Percentiles rank a stretch among this genome's conserved stretches.
These are phyloP conservation scores for Leucoma salicis DNA, from an alignment of 2,888 invertebrate genomes.

Conservation along the genomic window DNA sequence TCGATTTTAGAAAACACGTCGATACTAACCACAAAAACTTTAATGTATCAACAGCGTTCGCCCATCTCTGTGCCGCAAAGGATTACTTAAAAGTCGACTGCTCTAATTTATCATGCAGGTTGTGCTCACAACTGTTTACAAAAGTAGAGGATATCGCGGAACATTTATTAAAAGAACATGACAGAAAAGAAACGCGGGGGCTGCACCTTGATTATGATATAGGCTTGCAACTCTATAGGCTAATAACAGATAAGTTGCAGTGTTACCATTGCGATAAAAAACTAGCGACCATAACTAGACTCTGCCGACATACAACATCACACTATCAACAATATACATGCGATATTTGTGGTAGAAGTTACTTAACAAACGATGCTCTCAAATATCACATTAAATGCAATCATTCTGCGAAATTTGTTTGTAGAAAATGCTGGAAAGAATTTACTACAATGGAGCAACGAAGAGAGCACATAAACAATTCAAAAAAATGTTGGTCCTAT, in stretches of 20 bases:
- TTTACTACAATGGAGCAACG: conserved; percentile 52
- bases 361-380: conserved; percentile 56
- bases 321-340: conserved; percentile 66
- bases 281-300: conserved; percentile 52
- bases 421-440: conserved; percentile 64
- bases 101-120: conserved; percentile 53
- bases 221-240: conserved; percentile 59
- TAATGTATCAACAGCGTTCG: conserved; percentile 59
- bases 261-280: conserved; percentile 58
- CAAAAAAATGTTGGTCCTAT: conserved; percentile 58
- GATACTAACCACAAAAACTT: conserved; percentile 50
- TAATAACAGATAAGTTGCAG: conserved; percentile 53
- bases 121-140: conserved; percentile 47
- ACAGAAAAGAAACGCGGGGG: conserved; percentile 28
- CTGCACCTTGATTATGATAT: conserved; percentile 53
- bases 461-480: conserved; percentile 48
- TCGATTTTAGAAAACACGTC: conserved; percentile 54
- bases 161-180: conserved; percentile 53
- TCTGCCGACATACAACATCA: conserved; percentile 61
- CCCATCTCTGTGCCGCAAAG: conserved; percentile 51
- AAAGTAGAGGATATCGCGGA: conserved; percentile 48
- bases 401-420: conserved; percentile 53
- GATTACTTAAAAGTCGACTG: conserved; percentile 67
- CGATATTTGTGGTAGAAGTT: conserved; percentile 63
- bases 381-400: conserved; percentile 59